These are phyloP conservation scores for Microcebus lehilahytsara DNA, from an alignment of 2,113 vertebrate species.

Conservation along the genomic window DNA sequence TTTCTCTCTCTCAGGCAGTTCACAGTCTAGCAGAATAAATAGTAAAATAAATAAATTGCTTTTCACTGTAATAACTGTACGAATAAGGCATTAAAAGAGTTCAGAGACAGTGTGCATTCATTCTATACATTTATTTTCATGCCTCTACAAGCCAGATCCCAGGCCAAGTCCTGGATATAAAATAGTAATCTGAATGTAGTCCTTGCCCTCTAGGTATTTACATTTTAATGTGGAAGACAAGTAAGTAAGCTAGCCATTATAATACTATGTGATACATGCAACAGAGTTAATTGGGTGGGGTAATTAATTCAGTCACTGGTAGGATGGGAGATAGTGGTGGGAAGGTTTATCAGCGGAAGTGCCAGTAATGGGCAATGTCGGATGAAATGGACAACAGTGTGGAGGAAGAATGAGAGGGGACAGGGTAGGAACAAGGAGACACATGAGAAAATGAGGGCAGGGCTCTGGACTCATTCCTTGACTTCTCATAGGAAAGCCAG, in stretches of 20 bases:
- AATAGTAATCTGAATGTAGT: constrained; percentile 9
- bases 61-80: neutral
- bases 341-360: neutral
- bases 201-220: neutral
- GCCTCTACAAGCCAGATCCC: neutral
- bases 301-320: neutral
- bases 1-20: neutral
- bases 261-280: neutral
- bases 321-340: neutral
- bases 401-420: neutral
- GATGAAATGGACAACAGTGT: neutral
- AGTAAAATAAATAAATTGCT: neutral
- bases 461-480: too few relatives aligned
- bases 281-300: neutral
- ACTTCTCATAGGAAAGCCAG: neutral
- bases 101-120: neutral
- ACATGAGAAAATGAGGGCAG: neutral
- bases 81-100: neutral
- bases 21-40: neutral
- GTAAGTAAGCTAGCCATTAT: neutral
- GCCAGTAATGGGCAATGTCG: neutral
- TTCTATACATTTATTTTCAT: neutral
- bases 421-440: neutral
- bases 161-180: neutral
- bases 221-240: neutral